Percentiles rank a stretch among this genome's conserved stretches.
These are phyloP conservation scores for Cydia fagiglandana DNA, from an alignment of 1,140 invertebrate species.

Conservation along the genomic window DNA sequence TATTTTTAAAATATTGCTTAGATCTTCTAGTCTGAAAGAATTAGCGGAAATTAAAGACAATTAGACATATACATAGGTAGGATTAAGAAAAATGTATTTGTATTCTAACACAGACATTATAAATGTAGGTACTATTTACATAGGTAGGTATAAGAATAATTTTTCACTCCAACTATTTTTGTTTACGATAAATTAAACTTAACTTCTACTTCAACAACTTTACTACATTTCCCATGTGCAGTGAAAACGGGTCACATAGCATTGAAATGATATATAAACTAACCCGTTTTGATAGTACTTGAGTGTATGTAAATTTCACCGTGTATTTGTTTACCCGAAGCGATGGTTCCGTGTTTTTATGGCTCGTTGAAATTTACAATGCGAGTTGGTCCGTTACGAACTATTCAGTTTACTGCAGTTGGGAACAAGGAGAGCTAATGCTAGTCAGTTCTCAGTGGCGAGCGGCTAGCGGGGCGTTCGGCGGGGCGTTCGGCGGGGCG, in stretches of 20 bases:
- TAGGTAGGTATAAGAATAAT: too few species aligned
- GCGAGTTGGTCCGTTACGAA: neutral
- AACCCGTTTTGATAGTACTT: neutral
- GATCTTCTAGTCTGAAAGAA: too few species aligned
- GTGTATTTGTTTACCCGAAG: neutral
- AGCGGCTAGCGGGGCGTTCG: too few species aligned
- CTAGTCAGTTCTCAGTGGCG: neutral
- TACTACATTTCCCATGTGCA: neutral
- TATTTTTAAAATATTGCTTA: too few species aligned
- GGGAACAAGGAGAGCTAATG: slow-evolving; percentile 8
- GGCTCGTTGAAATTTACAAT: slow-evolving; percentile 5
- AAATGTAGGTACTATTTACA: too few species aligned
- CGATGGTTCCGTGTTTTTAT: slow-evolving; percentile 6
- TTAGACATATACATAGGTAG: too few species aligned
- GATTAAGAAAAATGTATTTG: too few species aligned
- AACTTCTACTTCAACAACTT: neutral
- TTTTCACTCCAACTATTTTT: too few species aligned
- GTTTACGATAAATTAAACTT: too few species aligned
- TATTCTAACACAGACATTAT: too few species aligned
- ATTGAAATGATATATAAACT: neutral
- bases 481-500: too few species aligned
- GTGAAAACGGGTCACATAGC: neutral
- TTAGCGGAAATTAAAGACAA: too few species aligned
- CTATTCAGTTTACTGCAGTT: slow-evolving; percentile 14
- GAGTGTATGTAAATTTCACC: neutral